A percentile compares a stretch with the other conserved stretches of the same genome.
phyloP scores from a whole-genome alignment of 1,140 invertebrate genomes.

The Brachionus asplanchnoidis region DNA sequence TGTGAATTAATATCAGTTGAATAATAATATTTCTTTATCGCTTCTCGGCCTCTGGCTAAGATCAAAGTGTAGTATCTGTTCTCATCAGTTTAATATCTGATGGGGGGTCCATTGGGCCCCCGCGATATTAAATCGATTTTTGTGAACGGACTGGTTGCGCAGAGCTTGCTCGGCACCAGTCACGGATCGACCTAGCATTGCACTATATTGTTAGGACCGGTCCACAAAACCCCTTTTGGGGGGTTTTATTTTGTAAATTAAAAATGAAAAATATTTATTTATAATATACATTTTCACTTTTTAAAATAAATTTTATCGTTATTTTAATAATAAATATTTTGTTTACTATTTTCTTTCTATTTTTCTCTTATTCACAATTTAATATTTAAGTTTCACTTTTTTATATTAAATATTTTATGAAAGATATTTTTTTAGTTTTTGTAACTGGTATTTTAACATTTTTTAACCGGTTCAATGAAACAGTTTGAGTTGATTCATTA shows the following conservation, averaged over 20 bases:
- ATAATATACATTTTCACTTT: too few relatives aligned
- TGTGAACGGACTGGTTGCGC: conserved; percentile 39
- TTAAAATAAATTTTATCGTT: too few relatives aligned
- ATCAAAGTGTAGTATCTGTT: conserved; percentile 41
- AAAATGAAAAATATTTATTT: neutral
- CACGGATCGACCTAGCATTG: conserved; percentile 24
- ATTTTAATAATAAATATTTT: too few relatives aligned
- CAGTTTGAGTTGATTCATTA: neutral
- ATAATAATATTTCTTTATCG: neutral
- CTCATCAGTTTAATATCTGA: conserved; percentile 41
- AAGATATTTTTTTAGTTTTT: too few relatives aligned
- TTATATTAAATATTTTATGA: too few relatives aligned
- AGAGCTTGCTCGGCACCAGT: conserved; percentile 40
- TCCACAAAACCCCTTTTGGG: neutral
- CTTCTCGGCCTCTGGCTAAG: conserved; percentile 40
- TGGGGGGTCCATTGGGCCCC: conserved; percentile 35
- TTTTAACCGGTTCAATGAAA: neutral
- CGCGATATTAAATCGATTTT: conserved; percentile 40
- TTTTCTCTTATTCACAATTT: too few relatives aligned
- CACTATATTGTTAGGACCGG: conserved; percentile 25
- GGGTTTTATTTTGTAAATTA: neutral
- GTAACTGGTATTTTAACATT: too few relatives aligned
- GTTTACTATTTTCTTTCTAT: too few relatives aligned
- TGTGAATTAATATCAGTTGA: neutral
- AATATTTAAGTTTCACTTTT: too few relatives aligned